These are phyloP conservation scores for Helostoma temminkii DNA, from an alignment of 2,797 vertebrate genomes.

Conservation along the genomic window DNA sequence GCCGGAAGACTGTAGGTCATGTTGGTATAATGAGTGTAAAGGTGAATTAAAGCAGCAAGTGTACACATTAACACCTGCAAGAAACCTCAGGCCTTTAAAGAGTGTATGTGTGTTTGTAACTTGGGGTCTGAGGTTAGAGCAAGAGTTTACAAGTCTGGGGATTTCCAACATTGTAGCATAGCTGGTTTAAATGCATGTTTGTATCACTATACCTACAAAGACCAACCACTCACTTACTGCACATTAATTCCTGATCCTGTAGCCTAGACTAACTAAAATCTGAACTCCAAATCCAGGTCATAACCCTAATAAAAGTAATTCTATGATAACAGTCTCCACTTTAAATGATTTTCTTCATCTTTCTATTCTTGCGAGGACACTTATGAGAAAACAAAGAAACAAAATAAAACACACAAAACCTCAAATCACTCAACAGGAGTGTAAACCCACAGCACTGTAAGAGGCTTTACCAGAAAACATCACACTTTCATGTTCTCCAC, in stretches of 20 bases:
- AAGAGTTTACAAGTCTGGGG: constrained; percentile 68
- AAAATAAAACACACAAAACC: constrained; percentile 33
- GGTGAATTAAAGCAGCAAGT: constrained; percentile 50
- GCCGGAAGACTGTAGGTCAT: constrained; percentile 41
- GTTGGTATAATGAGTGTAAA: constrained; percentile 58
- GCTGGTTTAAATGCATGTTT: constrained; percentile 29
- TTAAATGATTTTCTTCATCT: constrained; percentile 38
- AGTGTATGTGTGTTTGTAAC: constrained; percentile 22
- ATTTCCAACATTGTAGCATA: constrained; percentile 44
- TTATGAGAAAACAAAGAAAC: constrained; percentile 31
- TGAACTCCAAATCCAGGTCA: constrained; percentile 33
- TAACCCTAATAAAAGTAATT: constrained; percentile 25
- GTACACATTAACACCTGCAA: constrained; percentile 46
- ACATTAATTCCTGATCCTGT: constrained; percentile 1
- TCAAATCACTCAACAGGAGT: constrained; percentile 67
- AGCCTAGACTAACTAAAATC: constrained; percentile 12
- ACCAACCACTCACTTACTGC: constrained; percentile 14
- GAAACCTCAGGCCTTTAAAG: constrained; percentile 35
- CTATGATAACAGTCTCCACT: constrained; percentile 18
- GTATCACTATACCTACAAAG: constrained; percentile 7
- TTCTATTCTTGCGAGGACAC: constrained; percentile 48
- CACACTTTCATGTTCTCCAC: constrained; percentile 51
- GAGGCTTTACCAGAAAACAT: constrained; percentile 75
- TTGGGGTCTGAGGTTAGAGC: constrained; percentile 49
- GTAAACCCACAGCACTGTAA: constrained; percentile 63